Percentiles rank a stretch among this genome's conserved stretches.
These are phyloP conservation scores for Bombus confusus DNA, from an alignment of 1,140 invertebrate species.

Conservation along the genomic window DNA sequence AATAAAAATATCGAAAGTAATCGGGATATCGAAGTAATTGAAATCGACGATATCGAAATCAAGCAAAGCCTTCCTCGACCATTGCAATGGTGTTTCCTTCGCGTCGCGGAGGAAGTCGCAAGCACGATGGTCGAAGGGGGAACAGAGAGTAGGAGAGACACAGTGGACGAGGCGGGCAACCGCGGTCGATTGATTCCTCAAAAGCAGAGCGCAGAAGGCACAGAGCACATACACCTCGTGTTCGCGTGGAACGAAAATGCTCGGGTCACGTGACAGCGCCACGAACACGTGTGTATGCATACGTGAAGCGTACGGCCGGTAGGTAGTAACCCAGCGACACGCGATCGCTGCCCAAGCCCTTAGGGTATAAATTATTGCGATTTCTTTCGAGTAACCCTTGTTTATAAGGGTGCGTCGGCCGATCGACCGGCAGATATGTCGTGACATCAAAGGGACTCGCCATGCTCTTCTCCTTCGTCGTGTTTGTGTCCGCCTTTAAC, in stretches of 20 bases:
- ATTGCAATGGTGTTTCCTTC: neutral
- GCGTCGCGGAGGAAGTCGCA: too few species aligned
- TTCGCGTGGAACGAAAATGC: constrained; percentile 64
- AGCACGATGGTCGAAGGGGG: neutral
- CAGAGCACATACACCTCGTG: constrained; percentile 27
- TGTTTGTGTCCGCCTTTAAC: constrained; percentile 38
- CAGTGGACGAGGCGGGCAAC: neutral
- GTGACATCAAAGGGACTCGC: constrained; percentile 79
- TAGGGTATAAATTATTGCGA: constrained; percentile 80
- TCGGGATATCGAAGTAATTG: too few species aligned
- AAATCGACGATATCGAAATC: too few species aligned
- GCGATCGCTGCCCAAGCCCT: constrained; percentile 79
- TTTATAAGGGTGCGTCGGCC: constrained; percentile 72
- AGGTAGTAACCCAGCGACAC: constrained; percentile 73
- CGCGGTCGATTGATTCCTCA: constrained; percentile 61
- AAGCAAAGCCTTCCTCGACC: too few species aligned
- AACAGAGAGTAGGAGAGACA: too few species aligned
- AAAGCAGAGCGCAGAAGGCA: constrained; percentile 24
- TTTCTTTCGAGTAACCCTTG: constrained; percentile 80
- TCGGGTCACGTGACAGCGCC: constrained; percentile 61
- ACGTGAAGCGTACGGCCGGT: constrained; percentile 42
- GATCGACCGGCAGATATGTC: constrained; percentile 76
- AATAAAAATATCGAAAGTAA: too few species aligned
- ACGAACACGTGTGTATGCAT: constrained; percentile 61
- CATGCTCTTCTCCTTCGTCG: constrained; percentile 40